These are phyloP conservation scores for Hirudinaria manillensis DNA, from an alignment of 2,888 invertebrate species.

Conservation along the genomic window DNA sequence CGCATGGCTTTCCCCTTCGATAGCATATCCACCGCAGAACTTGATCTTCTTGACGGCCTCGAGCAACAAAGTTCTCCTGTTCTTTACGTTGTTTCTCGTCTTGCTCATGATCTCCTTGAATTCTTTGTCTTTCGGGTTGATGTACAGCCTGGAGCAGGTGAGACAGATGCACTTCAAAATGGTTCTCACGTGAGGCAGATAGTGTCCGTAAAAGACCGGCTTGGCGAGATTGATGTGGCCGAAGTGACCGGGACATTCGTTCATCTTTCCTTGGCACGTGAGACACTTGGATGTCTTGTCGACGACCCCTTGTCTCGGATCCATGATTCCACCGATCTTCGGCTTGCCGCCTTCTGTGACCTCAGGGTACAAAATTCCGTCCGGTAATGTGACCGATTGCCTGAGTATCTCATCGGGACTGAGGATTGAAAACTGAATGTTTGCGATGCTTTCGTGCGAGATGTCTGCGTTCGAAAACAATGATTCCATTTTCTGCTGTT, in stretches of 20 bases:
- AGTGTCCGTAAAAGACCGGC: conserved; percentile 97
- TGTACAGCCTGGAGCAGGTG: conserved; percentile 92
- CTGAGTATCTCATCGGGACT: conserved; percentile 1
- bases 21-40: conserved; percentile 65
- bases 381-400: conserved; percentile 75
- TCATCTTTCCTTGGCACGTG: conserved; percentile 71
- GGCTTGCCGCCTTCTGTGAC: conserved; percentile 89
- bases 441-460: no score
- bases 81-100: conserved; percentile 89
- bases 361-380: conserved; percentile 91
- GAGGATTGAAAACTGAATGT: not conserved
- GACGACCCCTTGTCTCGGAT: conserved; percentile 94
- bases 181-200: conserved; percentile 92
- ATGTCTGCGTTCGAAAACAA: no score
- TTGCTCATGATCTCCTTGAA: conserved; percentile 90
- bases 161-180: conserved; percentile 96
- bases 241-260: conserved; percentile 98
- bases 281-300: conserved; percentile 70
- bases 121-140: conserved; percentile 86
- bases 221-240: conserved; percentile 96
- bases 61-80: conserved; percentile 87
- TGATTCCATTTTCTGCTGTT: no score
- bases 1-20: no score
- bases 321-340: no score
- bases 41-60: no score